These are phyloP conservation scores for Alouatta palliata DNA, from an alignment of 2,113 vertebrate genomes.

Conservation along the genomic window DNA sequence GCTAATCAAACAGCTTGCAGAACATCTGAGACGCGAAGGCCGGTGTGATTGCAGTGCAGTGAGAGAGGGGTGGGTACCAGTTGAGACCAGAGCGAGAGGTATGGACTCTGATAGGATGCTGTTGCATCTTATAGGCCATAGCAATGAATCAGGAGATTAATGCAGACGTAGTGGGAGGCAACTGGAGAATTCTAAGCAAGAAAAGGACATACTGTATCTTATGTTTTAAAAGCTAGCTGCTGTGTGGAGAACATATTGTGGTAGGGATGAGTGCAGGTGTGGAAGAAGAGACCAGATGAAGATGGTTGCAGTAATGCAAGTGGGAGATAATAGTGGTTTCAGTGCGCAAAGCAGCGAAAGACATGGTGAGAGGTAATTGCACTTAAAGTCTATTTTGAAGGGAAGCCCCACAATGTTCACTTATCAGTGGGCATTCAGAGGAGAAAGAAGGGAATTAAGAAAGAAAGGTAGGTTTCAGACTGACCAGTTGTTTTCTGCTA, in stretches of 20 bases:
- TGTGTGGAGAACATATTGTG: not conserved
- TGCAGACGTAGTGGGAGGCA: not conserved
- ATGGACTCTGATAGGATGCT: fast-evolving
- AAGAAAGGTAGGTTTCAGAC: not conserved
- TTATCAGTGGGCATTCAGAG: not conserved
- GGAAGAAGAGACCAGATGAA: not conserved
- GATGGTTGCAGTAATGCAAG: too few species aligned
- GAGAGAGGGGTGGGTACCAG: not conserved
- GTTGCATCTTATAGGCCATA: not conserved
- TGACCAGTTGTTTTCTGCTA: not conserved
- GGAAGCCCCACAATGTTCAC: not conserved
- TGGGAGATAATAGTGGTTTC: too few species aligned
- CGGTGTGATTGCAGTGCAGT: fast-evolving
- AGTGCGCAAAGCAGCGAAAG: fast-evolving
- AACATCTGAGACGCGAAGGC: too few species aligned
- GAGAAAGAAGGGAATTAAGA: not conserved
- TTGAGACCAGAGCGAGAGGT: not conserved
- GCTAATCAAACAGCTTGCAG: not conserved
- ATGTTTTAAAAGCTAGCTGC: not conserved
- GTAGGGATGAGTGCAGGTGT: fast-evolving
- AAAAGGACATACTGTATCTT: not conserved
- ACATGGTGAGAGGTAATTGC: not conserved
- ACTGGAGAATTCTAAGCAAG: not conserved
- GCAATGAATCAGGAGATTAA: not conserved
- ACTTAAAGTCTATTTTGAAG: not conserved